Percentiles rank a stretch among this genome's conserved stretches.
These are phyloP conservation scores for Metallyticus violacea DNA, from an alignment of 2,888 invertebrate species.

Conservation along the genomic window DNA sequence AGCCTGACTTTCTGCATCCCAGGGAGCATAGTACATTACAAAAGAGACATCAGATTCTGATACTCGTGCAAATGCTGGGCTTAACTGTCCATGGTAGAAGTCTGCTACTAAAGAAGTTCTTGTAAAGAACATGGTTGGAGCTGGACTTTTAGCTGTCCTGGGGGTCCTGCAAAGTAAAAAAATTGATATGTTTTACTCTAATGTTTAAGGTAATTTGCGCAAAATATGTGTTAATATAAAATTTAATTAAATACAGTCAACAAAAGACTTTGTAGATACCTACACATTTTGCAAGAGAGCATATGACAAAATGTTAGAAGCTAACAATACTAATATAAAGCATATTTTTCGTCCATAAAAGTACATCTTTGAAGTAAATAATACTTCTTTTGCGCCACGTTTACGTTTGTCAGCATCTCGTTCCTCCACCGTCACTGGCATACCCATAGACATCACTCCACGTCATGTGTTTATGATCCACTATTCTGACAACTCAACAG, in stretches of 20 bases:
- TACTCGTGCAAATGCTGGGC: constrained; percentile 59
- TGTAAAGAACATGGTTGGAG: constrained; percentile 70
- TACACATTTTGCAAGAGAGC: constrained; percentile 71
- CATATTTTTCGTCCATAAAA: constrained; percentile 63
- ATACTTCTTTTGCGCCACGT: constrained; percentile 24
- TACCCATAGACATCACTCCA: constrained; percentile 32
- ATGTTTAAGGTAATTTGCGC: background rate
- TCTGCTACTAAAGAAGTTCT: constrained; percentile 67
- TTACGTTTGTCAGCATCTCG: constrained; percentile 26
- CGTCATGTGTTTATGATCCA: constrained; percentile 29
- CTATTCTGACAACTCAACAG: background rate
- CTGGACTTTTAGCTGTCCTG: constrained; percentile 56
- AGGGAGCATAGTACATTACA: constrained; percentile 92
- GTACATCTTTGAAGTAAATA: constrained; percentile 50
- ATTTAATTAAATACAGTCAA: background rate
- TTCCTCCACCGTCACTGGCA: constrained; percentile 28
- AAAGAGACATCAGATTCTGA: constrained; percentile 73
- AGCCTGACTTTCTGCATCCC: constrained; percentile 85
- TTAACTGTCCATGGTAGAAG: constrained; percentile 74
- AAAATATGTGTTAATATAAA: background rate
- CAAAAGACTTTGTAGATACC: constrained; percentile 42
- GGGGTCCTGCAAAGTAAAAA: constrained; percentile 49
- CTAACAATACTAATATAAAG: constrained; percentile 59
- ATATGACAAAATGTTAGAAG: constrained; percentile 55
- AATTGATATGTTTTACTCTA: background rate